Evolutionary conservation across 2,888 invertebrate genomes (phyloP), one percentile per base, ranked within the genome.

Genomic region (Stenotaenia linearis): DNA sequence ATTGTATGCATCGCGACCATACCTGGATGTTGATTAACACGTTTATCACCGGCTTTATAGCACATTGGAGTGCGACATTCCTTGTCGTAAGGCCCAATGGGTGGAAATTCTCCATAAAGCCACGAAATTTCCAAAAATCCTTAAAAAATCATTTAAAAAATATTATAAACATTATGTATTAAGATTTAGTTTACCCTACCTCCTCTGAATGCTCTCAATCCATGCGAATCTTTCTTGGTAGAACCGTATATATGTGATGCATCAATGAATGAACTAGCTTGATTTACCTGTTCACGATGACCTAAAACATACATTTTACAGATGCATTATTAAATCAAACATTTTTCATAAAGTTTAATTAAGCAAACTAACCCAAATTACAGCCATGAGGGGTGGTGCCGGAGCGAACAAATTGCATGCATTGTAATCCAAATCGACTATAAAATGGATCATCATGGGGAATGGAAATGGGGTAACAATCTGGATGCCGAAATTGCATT

Each of bases 221-320:
- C 78, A 61, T 78, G 37, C 15, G 69, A 12, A 78, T 78, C 78
- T 32, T 78, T 78, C 37, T 78, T 78, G n/a, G 78, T 78, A n/a
- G 23, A 12, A 9, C 83, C 82, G 32, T 83, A 83, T 15, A 83
- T 81, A 25, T 81, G 78, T 18, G 83, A 83, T 4, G 82, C 83
- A 61, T 83, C 83, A 7, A 83, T 80, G 77, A 82, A 83, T 0
- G 82, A 80, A n/a, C 82, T 81, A 23, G 82, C 76, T 50, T 82
- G 82, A 74, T 82, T 82, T 74, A 82, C 81, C 75, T 83, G 83
- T 78, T 82, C 82, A n/a, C 83, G 77, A 5, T 79, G 81, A 21
- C 80, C 80, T 80, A 37, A 35, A 56, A 79, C 21, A 12, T 15
- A 50, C n/a, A 18, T 32, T 32, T n/a, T 35, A 9, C 69, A 10